A percentile compares a stretch with the other conserved stretches of the same genome.
phyloP scores from a whole-genome alignment of 2,888 invertebrate species.

The Busseola fusca region DNA sequence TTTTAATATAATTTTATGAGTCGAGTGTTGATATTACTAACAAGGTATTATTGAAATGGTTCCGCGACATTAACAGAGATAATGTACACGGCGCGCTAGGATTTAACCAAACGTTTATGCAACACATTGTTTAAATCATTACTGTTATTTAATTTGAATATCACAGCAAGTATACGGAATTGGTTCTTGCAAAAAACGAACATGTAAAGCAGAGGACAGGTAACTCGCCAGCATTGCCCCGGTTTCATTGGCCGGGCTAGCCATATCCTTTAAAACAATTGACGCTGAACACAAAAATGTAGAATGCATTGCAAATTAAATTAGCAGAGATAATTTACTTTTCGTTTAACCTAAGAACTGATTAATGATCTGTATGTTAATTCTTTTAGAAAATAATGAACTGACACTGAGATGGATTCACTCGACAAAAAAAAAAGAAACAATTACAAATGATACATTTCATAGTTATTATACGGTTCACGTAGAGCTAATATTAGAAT shows the following conservation, averaged over 20 bases:
- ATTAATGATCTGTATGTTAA: constrained; percentile 39
- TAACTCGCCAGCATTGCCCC: constrained; percentile 5
- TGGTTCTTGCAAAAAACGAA: constrained; percentile 27
- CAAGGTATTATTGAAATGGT: constrained; percentile 64
- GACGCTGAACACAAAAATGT: constrained; percentile 10
- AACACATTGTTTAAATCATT: constrained; percentile 33
- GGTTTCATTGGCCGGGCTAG: neutral
- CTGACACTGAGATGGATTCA: constrained; percentile 42
- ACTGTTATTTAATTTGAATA: constrained; percentile 43
- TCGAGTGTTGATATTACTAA: constrained; percentile 62
- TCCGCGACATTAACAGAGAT: constrained; percentile 56
- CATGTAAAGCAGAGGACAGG: constrained; percentile 32
- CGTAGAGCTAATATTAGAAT: constrained; percentile 12
- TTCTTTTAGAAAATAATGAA: constrained; percentile 36
- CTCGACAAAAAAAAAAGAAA: constrained; percentile 12
- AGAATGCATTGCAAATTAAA: constrained; percentile 21
- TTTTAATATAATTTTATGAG: constrained; percentile 63
- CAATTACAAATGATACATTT: constrained; percentile 18
- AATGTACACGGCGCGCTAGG: constrained; percentile 28
- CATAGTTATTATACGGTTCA: constrained; percentile 20
- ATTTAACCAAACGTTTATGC: constrained; percentile 37
- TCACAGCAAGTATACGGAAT: constrained; percentile 39
- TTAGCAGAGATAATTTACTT: constrained; percentile 4
- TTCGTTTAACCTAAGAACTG: constrained; percentile 17
- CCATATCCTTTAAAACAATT: constrained; percentile 37